Conservation (phyloP, 2,888 invertebrate species). For the Rhingia campestris region DNA sequence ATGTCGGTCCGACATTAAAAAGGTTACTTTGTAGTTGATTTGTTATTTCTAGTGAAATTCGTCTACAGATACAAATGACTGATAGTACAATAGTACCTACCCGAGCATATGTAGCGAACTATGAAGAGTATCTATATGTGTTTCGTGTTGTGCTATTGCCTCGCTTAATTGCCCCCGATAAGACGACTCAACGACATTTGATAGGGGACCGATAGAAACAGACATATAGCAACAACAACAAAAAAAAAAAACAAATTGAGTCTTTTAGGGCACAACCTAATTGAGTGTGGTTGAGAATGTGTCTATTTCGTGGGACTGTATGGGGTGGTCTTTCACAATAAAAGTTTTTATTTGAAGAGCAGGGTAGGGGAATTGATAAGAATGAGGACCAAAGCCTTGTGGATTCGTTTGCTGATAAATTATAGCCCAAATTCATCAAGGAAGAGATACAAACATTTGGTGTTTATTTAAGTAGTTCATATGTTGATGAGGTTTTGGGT, state of each 20-base stretch:
- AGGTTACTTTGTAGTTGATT: slow-evolving; percentile 20
- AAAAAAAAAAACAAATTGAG: slow-evolving; percentile 42
- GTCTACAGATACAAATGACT: slow-evolving; percentile 36
- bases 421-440: too few species aligned
- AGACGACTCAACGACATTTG: slow-evolving; percentile 23
- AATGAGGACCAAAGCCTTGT: too few species aligned
- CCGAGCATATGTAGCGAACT: background rate
- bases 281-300: background rate
- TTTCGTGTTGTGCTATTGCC: slow-evolving; percentile 50
- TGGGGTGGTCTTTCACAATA: too few species aligned
- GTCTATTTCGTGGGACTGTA: too few species aligned
- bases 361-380: too few species aligned
- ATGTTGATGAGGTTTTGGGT: too few species aligned
- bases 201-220: background rate
- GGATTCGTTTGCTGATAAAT: too few species aligned
- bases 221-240: background rate
- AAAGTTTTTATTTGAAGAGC: too few species aligned
- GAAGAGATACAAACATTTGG: too few species aligned
- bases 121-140: slow-evolving; percentile 20
- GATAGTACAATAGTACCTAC: slow-evolving; percentile 12
- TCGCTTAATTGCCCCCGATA: slow-evolving; percentile 53
- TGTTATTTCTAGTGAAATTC: slow-evolving; percentile 15
- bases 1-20: slow-evolving; percentile 44
- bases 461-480: too few species aligned
- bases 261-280: slow-evolving; percentile 40